Evolutionary conservation across 2,888 invertebrate genomes (phyloP), one percentile per base, ranked within the genome.

Genomic region (Carcina quercana): DNA sequence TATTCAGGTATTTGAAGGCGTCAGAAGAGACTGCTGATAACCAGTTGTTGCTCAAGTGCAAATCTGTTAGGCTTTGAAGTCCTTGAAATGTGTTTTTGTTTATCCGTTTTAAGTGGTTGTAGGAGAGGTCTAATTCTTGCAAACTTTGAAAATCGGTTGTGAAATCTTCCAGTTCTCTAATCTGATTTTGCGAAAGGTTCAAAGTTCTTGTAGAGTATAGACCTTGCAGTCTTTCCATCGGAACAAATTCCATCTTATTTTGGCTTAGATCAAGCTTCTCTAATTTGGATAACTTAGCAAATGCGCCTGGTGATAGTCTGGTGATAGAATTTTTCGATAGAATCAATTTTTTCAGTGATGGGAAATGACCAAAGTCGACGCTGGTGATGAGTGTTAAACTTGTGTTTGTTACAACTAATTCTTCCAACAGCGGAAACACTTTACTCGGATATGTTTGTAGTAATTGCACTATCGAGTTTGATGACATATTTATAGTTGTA

Each of bases 301-400:
- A 95, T 30, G 95, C 94, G 22, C 94, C 92, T 0, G 95, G 94
- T 2, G 94, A 93, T 38, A 96, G 87, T 40, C 92, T 85, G 10
- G 91, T 89, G 43, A 95, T 91, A 37, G 88, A 84, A 69, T 95
- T 95, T 47, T 87, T 87, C 21, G 88, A 86, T 47, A 95, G 72
- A 57, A 89, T 90, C 34, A 95, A 85, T 55, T 91, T 92, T 57
- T 92, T 88, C 19, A 95, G 74, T 0, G 90, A 87, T 12, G 93
- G 92, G 55, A 94, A 95, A 19, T 91, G 89, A 55, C 93, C 92
- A 54, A 95, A 95, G 58, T 95, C 95, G 59, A 91, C 92, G 46
- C 92, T 92, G 0, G 93, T 93, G 28, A 95, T 87, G 43, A 94
- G 91, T 12, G 90, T 92, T 30, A 95, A 82, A 62, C 95, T 95